Evolutionary conservation across 64 coral and sea anemone species (phyloP).

Genomic region (Exaiptasia diaphana): DNA sequence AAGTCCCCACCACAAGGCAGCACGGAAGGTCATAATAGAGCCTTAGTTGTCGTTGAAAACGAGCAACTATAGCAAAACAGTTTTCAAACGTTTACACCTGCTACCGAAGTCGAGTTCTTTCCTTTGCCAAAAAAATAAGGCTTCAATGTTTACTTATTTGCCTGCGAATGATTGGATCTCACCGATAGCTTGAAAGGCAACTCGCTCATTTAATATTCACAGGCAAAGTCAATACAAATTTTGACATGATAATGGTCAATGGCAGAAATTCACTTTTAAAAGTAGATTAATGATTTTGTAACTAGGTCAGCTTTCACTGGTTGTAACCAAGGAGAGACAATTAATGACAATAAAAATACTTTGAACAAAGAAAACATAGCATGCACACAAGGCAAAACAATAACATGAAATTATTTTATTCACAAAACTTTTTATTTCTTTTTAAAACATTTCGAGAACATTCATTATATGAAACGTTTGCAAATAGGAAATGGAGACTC

Average conservation of each 20-base stretch:
- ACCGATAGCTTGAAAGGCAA: not conserved
- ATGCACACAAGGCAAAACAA: too few species aligned
- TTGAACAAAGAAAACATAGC: too few species aligned
- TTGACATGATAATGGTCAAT: not conserved
- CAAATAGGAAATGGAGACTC: too few species aligned
- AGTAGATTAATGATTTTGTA: not conserved
- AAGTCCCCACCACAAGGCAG: not conserved
- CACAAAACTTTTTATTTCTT: too few species aligned
- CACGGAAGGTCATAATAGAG: not conserved
- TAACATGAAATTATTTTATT: too few species aligned
- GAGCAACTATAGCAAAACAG: not conserved
- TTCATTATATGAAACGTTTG: too few species aligned
- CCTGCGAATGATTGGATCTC: not conserved
- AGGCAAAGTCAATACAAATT: not conserved
- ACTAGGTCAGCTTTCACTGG: too few species aligned
- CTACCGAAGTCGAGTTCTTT: not conserved
- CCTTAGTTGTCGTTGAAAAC: not conserved
- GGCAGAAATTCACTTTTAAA: not conserved
- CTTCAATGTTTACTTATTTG: not conserved
- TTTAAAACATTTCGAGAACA: too few species aligned
- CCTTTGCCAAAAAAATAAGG: not conserved
- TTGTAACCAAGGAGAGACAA: too few species aligned
- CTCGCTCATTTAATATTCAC: slow-evolving; percentile 10
- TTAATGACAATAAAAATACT: too few species aligned
- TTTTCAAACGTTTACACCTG: not conserved